Percentiles rank a stretch among this genome's conserved stretches.
Evolutionary conservation across 2,888 invertebrate species (phyloP).

Genomic region (Notocelia uddmanniana): DNA sequence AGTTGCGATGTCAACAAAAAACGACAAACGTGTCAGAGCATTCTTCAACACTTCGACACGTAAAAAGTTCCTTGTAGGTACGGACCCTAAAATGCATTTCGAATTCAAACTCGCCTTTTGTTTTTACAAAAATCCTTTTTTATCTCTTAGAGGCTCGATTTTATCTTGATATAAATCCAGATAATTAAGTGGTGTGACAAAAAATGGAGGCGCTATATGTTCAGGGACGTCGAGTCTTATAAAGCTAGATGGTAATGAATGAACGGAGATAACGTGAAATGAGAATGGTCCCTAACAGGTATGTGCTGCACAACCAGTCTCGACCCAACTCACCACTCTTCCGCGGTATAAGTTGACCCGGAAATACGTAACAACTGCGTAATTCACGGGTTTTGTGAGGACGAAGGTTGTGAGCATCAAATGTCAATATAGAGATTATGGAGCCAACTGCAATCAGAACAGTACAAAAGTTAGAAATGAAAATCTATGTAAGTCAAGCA

Average conservation of each 20-base stretch:
- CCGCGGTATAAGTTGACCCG: background rate
- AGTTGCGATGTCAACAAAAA: constrained; percentile 17
- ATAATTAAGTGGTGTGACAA: constrained; percentile 85
- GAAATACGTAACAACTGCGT: background rate
- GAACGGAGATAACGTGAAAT: constrained; percentile 81
- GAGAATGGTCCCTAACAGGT: constrained; percentile 67
- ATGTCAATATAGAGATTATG: too few species aligned
- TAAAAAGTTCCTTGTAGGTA: constrained; percentile 36
- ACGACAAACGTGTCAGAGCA: constrained; percentile 7
- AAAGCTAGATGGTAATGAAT: constrained; percentile 85
- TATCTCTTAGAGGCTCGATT: constrained; percentile 64
- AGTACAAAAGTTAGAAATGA: too few species aligned
- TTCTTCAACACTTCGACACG: constrained; percentile 28
- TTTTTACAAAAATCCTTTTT: constrained; percentile 60
- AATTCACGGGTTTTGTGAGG: too few species aligned
- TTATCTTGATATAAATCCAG: constrained; percentile 83
- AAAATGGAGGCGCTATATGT: constrained; percentile 83
- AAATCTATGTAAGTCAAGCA: too few species aligned
- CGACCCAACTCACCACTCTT: background rate
- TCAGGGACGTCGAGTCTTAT: constrained; percentile 83
- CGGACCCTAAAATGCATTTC: constrained; percentile 54
- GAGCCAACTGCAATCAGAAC: too few species aligned
- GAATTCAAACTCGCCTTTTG: constrained; percentile 49
- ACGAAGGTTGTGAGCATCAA: too few species aligned
- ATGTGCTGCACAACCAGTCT: constrained; percentile 1